Evolutionary conservation across 2,888 invertebrate genomes (phyloP), one percentile per base, ranked within the genome.

Genomic region (Cyclophora punctaria): DNA sequence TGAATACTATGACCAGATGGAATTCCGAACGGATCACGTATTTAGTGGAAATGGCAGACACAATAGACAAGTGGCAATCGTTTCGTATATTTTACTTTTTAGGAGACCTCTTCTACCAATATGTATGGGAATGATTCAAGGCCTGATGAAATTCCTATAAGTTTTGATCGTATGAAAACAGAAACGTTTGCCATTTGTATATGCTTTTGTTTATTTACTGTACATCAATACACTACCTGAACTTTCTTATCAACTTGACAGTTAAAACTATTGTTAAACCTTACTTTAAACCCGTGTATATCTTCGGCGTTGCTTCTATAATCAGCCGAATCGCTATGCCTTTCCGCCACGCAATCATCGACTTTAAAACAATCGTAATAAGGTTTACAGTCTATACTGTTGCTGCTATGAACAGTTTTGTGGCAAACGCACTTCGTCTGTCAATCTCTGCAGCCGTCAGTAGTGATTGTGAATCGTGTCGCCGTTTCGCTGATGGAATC

Each of bases 291-390:
- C 62, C 82, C 80, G 62, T 81, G 78, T 61, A 73, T 75, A 7
- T 66, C 61, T 50, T 80, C 80, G 34, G 76, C 75, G 56, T 73
- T 56, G 33, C 78, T 73, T 34, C 86, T 71, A 42, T 85, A 85
- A 58, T 86, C 85, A 1, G 84, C 72, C 45, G 57, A 75, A 52
- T 86, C 86, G 61, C 86, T 85, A 40, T 83, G 78, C 48, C 82
- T 67, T 49, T 84, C 76, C 3, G 70, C 63, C 49, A 58, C 57
- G 41, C 55, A 59, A 53, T 56, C 64, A 2, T 64, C 63, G 55
- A 66, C 78, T 57, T 85, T 83, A 54, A 86, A 86, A 48, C 87
- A 87, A 69, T 87, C 88, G 57, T 85, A 88, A 49, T 87, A 78
- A 35, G 87, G 86, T 60, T 87, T 85, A 59, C 85, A 84, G 66